phyloP scores from a whole-genome alignment of 2,888 invertebrate species.

The Choreutis nemorana region DNA sequence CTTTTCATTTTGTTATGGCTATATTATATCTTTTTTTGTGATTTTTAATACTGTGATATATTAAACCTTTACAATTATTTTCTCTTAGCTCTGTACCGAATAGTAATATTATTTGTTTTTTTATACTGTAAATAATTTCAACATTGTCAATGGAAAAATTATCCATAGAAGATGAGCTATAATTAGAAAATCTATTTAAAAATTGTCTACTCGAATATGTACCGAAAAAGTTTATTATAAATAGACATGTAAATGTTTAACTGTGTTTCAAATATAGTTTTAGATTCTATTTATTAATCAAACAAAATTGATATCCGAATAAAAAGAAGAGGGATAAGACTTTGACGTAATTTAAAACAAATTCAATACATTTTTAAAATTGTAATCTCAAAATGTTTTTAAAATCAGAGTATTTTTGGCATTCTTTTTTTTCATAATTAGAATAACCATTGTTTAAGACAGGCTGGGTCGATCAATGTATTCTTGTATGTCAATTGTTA shows the following conservation, averaged over 20 bases:
- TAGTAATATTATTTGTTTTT: not conserved
- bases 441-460: conserved; percentile 14
- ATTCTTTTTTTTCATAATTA: not conserved
- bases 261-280: conserved; percentile 8
- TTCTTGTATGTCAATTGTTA: no score
- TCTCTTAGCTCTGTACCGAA: no score
- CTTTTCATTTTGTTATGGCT: conserved; percentile 7
- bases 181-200: conserved; percentile 22
- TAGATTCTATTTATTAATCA: conserved; percentile 3
- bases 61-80: no score
- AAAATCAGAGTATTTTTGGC: not conserved
- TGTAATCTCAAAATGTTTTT: no score
- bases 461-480: conserved; percentile 27
- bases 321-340: no score
- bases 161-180: conserved; percentile 35
- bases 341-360: no score
- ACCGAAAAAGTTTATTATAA: no score
- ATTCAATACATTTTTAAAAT: no score
- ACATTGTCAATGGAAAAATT: conserved; percentile 27
- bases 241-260: no score
- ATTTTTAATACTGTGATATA: no score
- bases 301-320: no score
- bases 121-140: conserved; percentile 38
- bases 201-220: conserved; percentile 11
- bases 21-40: conserved; percentile 4